Percentiles rank a stretch among this genome's conserved stretches.
phyloP scores from a whole-genome alignment of 2,113 vertebrate genomes.

The Callospermophilus lateralis region DNA sequence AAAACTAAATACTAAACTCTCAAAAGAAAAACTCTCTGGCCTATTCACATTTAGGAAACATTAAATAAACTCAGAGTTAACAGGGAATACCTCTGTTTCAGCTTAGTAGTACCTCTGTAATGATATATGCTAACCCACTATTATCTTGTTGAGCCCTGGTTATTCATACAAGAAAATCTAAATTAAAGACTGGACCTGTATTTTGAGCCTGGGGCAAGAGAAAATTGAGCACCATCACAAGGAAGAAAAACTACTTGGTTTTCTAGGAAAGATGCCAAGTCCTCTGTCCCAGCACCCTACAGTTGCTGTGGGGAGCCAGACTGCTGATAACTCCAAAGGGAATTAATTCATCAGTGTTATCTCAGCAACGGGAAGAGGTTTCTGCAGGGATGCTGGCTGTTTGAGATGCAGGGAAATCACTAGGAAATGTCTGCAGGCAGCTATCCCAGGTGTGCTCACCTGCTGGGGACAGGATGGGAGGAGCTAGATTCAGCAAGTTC shows the following conservation, averaged over 20 bases:
- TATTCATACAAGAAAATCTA: conserved; percentile 67
- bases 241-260: conserved; percentile 83
- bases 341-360: conserved; percentile 77
- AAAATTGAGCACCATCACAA: conserved; percentile 81
- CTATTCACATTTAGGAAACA: conserved; percentile 38
- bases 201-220: conserved; percentile 82
- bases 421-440: conserved; percentile 71
- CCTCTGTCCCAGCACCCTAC: conserved; percentile 71
- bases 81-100: background rate
- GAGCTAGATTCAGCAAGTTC: background rate
- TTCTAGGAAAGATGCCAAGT: conserved; percentile 74
- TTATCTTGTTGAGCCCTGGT: conserved; percentile 75
- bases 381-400: conserved; percentile 71
- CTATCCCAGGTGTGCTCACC: conserved; percentile 61
- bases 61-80: conserved; percentile 6
- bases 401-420: conserved; percentile 75
- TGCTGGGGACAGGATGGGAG: background rate
- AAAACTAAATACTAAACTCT: background rate
- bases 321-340: conserved; percentile 78
- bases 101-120: background rate
- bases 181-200: conserved; percentile 83
- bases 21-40: background rate
- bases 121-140: conserved; percentile 69
- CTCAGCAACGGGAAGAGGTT: conserved; percentile 73
- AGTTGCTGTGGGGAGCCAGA: conserved; percentile 63